phyloP scores from a whole-genome alignment of 2,797 vertebrate species.

The Enteromius paludinosus region DNA sequence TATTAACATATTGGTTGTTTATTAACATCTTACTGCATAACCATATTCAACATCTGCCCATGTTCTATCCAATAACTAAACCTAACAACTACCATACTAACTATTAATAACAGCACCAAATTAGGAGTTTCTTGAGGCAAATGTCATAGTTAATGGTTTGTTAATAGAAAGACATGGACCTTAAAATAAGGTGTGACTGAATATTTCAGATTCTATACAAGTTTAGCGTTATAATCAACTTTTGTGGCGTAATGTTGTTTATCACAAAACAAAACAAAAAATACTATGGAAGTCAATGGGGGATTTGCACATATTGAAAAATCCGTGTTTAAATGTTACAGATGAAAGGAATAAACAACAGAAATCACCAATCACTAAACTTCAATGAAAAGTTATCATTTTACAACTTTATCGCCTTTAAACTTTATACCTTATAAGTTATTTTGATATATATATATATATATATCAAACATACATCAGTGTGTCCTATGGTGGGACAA shows the following conservation, averaged over 20 bases:
- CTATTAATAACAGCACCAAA: not conserved
- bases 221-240: not conserved
- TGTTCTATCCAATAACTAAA: not conserved
- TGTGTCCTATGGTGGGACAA: too few species aligned
- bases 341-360: not conserved
- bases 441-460: too few species aligned
- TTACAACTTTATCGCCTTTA: not conserved
- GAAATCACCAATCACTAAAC: not conserved
- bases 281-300: not conserved
- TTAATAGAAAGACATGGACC: not conserved
- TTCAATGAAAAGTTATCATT: not conserved
- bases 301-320: not conserved
- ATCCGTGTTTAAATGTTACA: not conserved
- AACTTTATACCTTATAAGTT: too few species aligned
- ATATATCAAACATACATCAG: too few species aligned
- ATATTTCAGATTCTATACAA: not conserved
- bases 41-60: not conserved
- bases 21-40: not conserved
- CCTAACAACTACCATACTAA: not conserved
- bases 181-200: not conserved
- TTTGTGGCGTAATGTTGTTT: not conserved
- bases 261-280: not conserved
- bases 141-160: not conserved
- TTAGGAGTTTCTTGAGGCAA: not conserved
- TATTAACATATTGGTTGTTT: not conserved